Evolutionary conservation across 23 tunicate genomes (phyloP), one percentile per base, ranked within the genome.

Genomic region (Ascidia mentula): DNA sequence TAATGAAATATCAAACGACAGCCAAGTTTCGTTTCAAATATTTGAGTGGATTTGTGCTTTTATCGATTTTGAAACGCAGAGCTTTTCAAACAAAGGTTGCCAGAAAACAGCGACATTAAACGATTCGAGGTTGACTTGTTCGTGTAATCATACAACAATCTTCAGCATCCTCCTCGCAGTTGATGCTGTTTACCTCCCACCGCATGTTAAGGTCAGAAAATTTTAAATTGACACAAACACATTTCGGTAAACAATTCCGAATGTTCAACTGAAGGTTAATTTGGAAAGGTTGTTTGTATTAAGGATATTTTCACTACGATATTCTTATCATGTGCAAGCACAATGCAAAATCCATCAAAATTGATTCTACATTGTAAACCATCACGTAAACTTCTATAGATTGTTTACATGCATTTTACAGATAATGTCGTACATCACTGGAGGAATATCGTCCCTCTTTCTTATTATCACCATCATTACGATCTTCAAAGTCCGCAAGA

Each of bases 111-210:
- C 22, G 13, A 9, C 12, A 6, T 20, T 26, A 26, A 26, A 9
- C 22, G 24, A 6, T 20, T 9, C 65, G 28, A 26, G 65, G 22
- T 26, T 53, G 13, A 53, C 65, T 6, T 71, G 75, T 31, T n/a
- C 39, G 6, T 71, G 75, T 71, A 71, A 71, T 9, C 75, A 71
- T 9, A 71, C 75, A n/a, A 71, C 75, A 34, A 17, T 71, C 1
- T 71, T 71, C 39, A 9, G 39, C 31, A 36, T 71, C 9, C 39
- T 71, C 32, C 75, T 71, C 20, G 38, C 75, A 3, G 39, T 71
- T 31, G 39, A 71, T n/a, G 38, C 75, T 6, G 75, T 71, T 1
- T 18, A 18, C 18, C 38, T 36, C 32, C 75, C 75, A 2, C 39
- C 38, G 18, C 30, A 3, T 1, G 30, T 71, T 17, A 71, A 36